Evolutionary conservation across 2,888 invertebrate species (phyloP).

Genomic region (Pocota personata): DNA sequence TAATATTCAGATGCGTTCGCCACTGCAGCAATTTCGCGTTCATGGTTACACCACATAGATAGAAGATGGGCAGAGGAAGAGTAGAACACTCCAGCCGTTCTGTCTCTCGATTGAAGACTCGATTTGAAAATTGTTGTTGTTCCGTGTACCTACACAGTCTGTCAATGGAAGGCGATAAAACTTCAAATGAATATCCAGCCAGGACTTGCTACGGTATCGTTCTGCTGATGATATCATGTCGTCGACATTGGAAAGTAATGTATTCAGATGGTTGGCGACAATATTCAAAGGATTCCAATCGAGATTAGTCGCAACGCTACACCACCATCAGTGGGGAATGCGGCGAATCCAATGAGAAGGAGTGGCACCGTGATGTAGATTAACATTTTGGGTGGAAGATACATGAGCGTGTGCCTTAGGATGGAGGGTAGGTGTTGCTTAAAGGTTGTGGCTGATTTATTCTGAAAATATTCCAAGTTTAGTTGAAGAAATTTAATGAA

Average conservation of each 20-base stretch:
- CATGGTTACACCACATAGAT: neutral
- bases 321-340: constrained; percentile 19
- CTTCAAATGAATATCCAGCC: constrained; percentile 14
- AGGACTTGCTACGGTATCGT: neutral
- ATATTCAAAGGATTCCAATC: constrained; percentile 71
- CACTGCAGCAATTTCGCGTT: neutral
- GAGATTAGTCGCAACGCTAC: constrained; percentile 52
- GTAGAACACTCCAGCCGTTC: neutral
- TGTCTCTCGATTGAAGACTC: constrained; percentile 1
- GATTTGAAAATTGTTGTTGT: constrained; percentile 29
- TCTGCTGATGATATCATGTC: constrained; percentile 63
- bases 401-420: neutral
- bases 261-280: constrained; percentile 69
- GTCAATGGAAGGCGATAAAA: constrained; percentile 50
- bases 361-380: constrained; percentile 10
- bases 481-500: neutral
- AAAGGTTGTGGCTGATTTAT: neutral
- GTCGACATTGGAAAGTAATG: constrained; percentile 59
- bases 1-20: constrained; percentile 59
- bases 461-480: neutral
- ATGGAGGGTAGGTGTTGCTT: neutral
- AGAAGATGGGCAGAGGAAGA: neutral
- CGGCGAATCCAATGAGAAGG: constrained; percentile 37
- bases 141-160: constrained; percentile 3
- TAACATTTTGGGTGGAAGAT: constrained; percentile 1